Evolutionary conservation across 2,113 vertebrate genomes (phyloP), one percentile per base, ranked within the genome.

Genomic region (Vidua chalybeata): DNA sequence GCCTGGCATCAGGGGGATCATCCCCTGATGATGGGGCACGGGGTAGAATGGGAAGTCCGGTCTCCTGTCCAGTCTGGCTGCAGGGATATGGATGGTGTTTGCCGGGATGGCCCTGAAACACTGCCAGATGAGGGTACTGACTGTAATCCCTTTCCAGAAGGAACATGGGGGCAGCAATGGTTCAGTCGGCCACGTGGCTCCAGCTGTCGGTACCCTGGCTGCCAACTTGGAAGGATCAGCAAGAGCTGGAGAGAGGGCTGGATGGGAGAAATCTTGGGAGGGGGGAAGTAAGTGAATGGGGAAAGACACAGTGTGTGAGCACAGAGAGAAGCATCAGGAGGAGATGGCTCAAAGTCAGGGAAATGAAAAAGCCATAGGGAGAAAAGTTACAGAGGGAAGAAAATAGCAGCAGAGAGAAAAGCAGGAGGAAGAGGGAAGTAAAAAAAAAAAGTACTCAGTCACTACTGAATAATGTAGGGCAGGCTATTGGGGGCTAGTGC

Each of bases 381-480:
- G 31, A 73, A 89, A 94, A 95, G 72, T 92, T 95, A 79, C 24
- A 59, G 55, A 77, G 28, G 31, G 49, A 49, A 79, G 64, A 93
- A 96, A 93, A 82, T 64, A 94, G 78, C 75, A 92, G 51, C 51
- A 68, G 35, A 26, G 48, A 83, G 30, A 83, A 83, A 77, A 74
- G 49, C 73, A 83, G 68, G 63, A 89, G 80, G 52, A 76, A 52
- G 58, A 63, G 24, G 8, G 8, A 41, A 52, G 54, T 63, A 43
- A 56, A 84, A 87, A 35, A 35, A 35, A 52, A 68, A 78, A 59
- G 22, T 62, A 0, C 54, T 77, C 89, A 69, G 59, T 73, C 87
- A 81, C 76, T 81, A 68, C 67, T 95, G 89, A 95, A 90, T 95
- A 93, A 84, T 81, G 77, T 85, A 95, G 87, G 67, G 58, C 93